Percentiles rank a stretch among this genome's conserved stretches.
phyloP scores from a whole-genome alignment of 1,140 invertebrate genomes.

The Myzus persicae region DNA sequence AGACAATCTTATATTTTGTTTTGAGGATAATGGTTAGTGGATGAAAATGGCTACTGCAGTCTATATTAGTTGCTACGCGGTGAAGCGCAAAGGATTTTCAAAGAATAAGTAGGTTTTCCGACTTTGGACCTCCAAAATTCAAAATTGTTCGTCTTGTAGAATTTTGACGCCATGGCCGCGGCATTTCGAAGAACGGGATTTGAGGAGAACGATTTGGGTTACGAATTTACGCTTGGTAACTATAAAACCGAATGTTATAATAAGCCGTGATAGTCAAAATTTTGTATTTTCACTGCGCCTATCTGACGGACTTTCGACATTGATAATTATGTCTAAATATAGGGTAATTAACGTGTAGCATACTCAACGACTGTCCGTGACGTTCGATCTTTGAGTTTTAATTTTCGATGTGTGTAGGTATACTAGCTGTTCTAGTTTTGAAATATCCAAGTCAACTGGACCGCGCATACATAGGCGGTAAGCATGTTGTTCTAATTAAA shows the following conservation, averaged over 20 bases:
- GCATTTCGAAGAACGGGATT: background rate
- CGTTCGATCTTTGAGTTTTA: background rate
- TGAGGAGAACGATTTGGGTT: background rate
- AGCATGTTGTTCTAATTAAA: background rate
- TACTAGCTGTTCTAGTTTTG: constrained; percentile 11
- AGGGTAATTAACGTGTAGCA: background rate
- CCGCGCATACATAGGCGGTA: background rate
- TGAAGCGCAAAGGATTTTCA: background rate
- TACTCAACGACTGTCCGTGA: background rate
- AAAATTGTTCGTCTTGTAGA: background rate
- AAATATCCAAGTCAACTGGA: background rate
- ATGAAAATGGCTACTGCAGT: no score
- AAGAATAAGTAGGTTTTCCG: background rate
- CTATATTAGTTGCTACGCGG: background rate
- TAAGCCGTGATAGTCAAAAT: no score
- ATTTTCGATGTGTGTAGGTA: background rate
- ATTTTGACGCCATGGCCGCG: background rate
- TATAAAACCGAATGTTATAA: background rate
- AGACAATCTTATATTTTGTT: no score
- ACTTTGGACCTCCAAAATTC: background rate
- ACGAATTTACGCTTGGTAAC: background rate
- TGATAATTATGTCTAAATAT: background rate
- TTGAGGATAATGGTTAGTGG: no score
- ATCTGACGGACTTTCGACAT: background rate
- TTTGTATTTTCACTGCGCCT: background rate